Percentiles rank a stretch among this genome's conserved stretches.
phyloP scores from a whole-genome alignment of 1,140 invertebrate species.

The Heliothis virescens region DNA sequence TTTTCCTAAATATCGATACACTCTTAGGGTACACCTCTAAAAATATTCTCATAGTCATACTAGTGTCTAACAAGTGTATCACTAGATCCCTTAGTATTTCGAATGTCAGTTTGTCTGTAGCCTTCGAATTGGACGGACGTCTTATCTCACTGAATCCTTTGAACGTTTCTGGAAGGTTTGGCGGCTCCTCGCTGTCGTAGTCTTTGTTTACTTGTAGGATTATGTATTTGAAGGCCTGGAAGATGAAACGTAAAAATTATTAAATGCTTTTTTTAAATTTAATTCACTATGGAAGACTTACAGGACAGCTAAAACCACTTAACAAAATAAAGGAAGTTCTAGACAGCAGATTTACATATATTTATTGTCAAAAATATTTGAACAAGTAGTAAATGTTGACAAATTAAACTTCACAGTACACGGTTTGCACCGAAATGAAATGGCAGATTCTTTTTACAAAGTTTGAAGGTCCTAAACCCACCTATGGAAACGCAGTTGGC shows the following conservation, averaged over 20 bases:
- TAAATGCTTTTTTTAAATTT: not conserved
- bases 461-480: too few relatives aligned
- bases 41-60: slow-evolving; percentile 89
- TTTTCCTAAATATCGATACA: slow-evolving; percentile 85
- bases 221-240: slow-evolving; percentile 82
- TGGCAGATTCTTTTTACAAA: too few relatives aligned
- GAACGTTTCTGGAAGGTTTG: slow-evolving; percentile 84
- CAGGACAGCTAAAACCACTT: too few relatives aligned
- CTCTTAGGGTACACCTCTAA: slow-evolving; percentile 88
- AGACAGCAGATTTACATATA: too few relatives aligned
- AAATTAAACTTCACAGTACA: too few relatives aligned
- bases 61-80: slow-evolving; percentile 90
- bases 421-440: too few relatives aligned
- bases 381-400: too few relatives aligned
- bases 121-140: slow-evolving; percentile 66
- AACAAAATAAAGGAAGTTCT: too few relatives aligned
- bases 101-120: slow-evolving; percentile 78
- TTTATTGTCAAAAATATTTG: too few relatives aligned
- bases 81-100: slow-evolving; percentile 89
- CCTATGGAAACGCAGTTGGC: too few relatives aligned
- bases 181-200: slow-evolving; percentile 81
- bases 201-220: slow-evolving; percentile 85
- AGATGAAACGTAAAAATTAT: slow-evolving; percentile 41
- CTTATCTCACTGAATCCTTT: slow-evolving; percentile 81
- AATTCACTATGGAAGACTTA: too few relatives aligned